Evolutionary conservation across 2,113 vertebrate genomes (phyloP).

Genomic region (Melanostigma gelatinosum): DNA sequence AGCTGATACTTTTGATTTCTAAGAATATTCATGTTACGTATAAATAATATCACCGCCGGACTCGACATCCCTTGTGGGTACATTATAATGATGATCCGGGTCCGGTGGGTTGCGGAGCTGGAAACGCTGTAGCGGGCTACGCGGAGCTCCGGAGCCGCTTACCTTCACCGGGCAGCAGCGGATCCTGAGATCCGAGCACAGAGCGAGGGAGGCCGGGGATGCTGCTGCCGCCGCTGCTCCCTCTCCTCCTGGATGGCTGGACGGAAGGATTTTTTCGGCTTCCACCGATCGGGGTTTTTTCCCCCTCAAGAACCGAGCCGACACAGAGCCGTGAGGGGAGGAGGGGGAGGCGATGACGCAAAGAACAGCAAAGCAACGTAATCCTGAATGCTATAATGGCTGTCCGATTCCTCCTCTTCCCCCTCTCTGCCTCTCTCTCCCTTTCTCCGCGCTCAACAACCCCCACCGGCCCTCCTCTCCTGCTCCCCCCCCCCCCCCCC

Average conservation of each 20-base stretch:
- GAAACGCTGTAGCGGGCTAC: background rate
- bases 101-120: background rate
- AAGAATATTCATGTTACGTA: background rate
- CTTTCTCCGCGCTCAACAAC: conserved; percentile 25
- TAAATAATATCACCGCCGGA: background rate
- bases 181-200: conserved; percentile 59
- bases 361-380: conserved; percentile 54
- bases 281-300: conserved; percentile 13
- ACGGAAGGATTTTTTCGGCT: background rate
- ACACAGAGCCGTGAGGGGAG: background rate
- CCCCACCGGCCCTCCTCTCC: conserved; percentile 48
- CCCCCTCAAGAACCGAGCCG: conserved; percentile 18
- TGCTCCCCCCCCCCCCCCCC: too few species aligned
- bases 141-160: conserved; percentile 68
- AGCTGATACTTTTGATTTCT: background rate
- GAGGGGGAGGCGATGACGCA: conserved; percentile 12
- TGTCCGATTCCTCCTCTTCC: conserved; percentile 61
- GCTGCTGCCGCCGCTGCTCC: conserved; percentile 67
- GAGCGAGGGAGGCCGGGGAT: conserved; percentile 70
- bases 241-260: conserved; percentile 42
- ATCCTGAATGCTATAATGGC: conserved; percentile 80
- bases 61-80: background rate
- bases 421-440: conserved; percentile 25
- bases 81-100: background rate
- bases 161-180: conserved; percentile 81